Conservation (phyloP, 2,888 invertebrate genomes). For the Phengaris arion region DNA sequence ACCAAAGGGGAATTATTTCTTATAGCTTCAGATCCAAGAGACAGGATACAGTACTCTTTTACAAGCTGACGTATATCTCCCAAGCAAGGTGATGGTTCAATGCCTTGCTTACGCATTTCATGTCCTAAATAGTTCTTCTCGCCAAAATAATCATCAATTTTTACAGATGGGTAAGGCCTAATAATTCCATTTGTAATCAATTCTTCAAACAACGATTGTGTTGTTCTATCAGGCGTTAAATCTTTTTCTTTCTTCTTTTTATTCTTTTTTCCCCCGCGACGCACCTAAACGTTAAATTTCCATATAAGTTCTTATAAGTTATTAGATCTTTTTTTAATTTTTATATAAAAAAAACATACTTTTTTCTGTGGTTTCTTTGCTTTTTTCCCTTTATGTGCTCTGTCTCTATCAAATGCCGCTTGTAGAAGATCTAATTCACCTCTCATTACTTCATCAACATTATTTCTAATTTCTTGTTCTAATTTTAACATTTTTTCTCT, state of each 20-base stretch:
- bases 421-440: slow-evolving; percentile 84
- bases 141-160: slow-evolving; percentile 86
- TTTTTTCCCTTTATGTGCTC: slow-evolving; percentile 86
- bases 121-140: slow-evolving; percentile 86
- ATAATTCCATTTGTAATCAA: slow-evolving; percentile 94
- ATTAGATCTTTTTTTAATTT: no score
- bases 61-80: slow-evolving; percentile 93
- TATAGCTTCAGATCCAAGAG: slow-evolving; percentile 86
- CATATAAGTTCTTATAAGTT: not conserved
- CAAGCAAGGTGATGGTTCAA: slow-evolving; percentile 76
- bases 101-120: slow-evolving; percentile 68
- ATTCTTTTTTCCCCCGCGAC: slow-evolving; percentile 90
- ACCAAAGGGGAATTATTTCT: slow-evolving; percentile 85
- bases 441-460: slow-evolving; percentile 89
- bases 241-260: slow-evolving; percentile 98
- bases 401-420: slow-evolving; percentile 86
- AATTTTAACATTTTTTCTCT: slow-evolving; percentile 90
- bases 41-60: slow-evolving; percentile 93
- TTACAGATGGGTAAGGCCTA: slow-evolving; percentile 84
- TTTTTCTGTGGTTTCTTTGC: slow-evolving; percentile 87
- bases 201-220: slow-evolving; percentile 95
- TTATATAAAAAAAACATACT: slow-evolving; percentile 43
- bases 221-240: slow-evolving; percentile 93
- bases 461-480: slow-evolving; percentile 88
- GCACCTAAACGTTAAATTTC: slow-evolving; percentile 62